Evolutionary conservation across 2,888 invertebrate genomes (phyloP).

Genomic region (Acleris literana): DNA sequence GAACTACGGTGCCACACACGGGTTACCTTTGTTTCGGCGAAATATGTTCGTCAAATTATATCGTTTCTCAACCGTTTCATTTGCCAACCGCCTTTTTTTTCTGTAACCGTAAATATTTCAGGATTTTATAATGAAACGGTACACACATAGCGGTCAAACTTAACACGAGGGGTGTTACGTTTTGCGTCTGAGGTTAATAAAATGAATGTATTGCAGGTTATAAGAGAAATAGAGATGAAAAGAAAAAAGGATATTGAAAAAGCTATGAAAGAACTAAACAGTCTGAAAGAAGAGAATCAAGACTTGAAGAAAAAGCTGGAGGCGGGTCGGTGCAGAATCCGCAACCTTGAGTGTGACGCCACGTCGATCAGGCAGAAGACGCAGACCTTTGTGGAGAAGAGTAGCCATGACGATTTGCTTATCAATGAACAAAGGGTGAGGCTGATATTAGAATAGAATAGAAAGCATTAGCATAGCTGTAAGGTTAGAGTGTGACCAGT

Average conservation of each 20-base stretch:
- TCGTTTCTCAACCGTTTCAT: too few species aligned
- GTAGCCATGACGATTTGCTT: slow-evolving; percentile 85
- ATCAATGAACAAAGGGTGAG: slow-evolving; percentile 85
- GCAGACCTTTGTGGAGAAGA: slow-evolving; percentile 84
- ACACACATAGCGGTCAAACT: neutral
- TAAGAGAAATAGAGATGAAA: slow-evolving; percentile 82
- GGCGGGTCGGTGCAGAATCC: slow-evolving; percentile 86
- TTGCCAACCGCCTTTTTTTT: too few species aligned
- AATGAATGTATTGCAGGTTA: slow-evolving; percentile 49
- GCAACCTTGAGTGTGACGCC: slow-evolving; percentile 87
- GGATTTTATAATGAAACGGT: too few species aligned
- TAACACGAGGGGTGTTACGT: too few species aligned
- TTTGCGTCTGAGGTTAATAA: too few species aligned
- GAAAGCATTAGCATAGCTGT: neutral
- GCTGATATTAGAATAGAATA: neutral
- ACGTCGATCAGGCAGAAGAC: slow-evolving; percentile 83
- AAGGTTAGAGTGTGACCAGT: too few species aligned
- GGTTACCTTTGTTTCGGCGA: too few species aligned
- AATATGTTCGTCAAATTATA: too few species aligned
- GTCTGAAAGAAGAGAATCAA: slow-evolving; percentile 81
- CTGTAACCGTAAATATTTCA: too few species aligned
- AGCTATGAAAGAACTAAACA: slow-evolving; percentile 83
- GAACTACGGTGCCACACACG: too few species aligned
- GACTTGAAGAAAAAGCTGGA: slow-evolving; percentile 86
- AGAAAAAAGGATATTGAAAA: slow-evolving; percentile 84